Base-by-base conservation (phyloP, 2,113 vertebrate species). In the Phyllostomus hastatus region DNA sequence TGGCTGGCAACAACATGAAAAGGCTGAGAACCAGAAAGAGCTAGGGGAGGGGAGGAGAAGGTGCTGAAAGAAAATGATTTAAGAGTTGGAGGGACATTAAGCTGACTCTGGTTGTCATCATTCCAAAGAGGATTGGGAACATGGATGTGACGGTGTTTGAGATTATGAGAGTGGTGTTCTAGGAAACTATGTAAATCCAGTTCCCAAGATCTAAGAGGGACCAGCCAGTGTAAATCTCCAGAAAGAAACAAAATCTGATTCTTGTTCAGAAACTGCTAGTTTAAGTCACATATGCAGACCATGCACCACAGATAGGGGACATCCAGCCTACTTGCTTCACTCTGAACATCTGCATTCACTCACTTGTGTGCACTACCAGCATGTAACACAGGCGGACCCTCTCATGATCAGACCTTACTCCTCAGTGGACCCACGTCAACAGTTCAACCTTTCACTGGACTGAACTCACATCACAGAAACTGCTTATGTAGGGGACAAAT, bases 161-260 rank as follows among this genome's bases (percentile, higher is more conserved):
- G 35, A 91, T 97, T 46, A 92, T 72, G 31, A 88, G 97, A 90
- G 43, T 46, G 14, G 33, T 92, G 1, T 59, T 88, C 88, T 61
- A 95, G 28, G 46, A 92, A 87, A 46, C n/a, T 38, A 22, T 79
- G 24, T 70, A 35, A 86, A 70, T 48, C 59, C 61, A 78, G 79
- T 54, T 79, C 54, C 24, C 54, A 82, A 24, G 52, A 96, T 86
- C 11, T 69, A 35, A 94, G 89, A 88, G 38, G 10, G 43, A 35
- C 19, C 22, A 91, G 24, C 9, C 31, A 76, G 41, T 38, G 38
- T 75, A 84, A 83, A 82, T 3, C 81, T 82, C 24, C 46, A 85
- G 69, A 90, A 81, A 80, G n/a, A 43, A 96, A 78, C 14, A 54
- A 50, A 82, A 31, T n/a, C 54, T 81, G 38, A 69, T 64, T 79